phyloP scores from a whole-genome alignment of 2,888 invertebrate genomes.

The Eutolmus rufibarbis region DNA sequence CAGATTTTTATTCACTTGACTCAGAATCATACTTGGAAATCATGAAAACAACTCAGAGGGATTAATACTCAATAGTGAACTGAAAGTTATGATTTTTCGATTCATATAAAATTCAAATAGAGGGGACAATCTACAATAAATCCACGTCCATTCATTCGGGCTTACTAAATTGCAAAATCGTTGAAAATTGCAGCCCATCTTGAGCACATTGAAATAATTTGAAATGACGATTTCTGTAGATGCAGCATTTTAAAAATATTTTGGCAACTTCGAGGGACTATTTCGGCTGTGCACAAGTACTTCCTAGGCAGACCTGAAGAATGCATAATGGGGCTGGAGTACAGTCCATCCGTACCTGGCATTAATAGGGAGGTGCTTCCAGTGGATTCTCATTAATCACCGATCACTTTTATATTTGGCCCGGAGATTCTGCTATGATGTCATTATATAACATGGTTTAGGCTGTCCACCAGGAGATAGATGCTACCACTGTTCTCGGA shows the following conservation, averaged over 20 bases:
- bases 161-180: background rate
- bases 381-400: slow-evolving; percentile 15
- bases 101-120: background rate
- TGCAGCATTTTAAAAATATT: background rate
- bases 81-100: background rate
- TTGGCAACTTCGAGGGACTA: background rate
- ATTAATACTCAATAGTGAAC: background rate
- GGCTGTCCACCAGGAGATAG: background rate
- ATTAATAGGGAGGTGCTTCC: background rate
- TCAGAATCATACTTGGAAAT: background rate
- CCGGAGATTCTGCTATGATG: background rate
- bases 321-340: background rate
- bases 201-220: background rate
- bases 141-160: background rate
- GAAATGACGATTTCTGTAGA: background rate
- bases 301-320: background rate
- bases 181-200: background rate
- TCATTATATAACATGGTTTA: background rate
- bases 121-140: background rate
- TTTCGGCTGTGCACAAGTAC: background rate
- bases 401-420: background rate
- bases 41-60: background rate
- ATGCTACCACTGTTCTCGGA: background rate
- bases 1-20: background rate
- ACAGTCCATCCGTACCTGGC: background rate